Base-by-base conservation (phyloP, 2,888 invertebrate genomes). In the Thalpophila matura region DNA sequence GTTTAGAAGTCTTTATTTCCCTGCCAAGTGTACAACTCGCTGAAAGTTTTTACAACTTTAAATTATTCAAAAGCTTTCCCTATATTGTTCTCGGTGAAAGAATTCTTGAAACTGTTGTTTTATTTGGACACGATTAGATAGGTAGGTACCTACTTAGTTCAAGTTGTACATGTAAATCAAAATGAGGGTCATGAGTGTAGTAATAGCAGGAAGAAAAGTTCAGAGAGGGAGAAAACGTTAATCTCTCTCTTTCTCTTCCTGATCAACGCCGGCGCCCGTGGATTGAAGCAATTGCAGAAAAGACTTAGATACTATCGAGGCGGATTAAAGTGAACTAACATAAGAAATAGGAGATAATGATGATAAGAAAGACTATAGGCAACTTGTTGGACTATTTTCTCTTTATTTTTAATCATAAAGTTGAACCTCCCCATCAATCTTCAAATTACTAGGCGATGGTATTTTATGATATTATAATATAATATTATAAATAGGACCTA, bases 11-110 rank as follows among this genome's bases (percentile, higher is more conserved):
- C 51, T 56, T 69, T 55, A 47, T 56, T 69, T 56, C 20, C 27
- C n/a, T 46, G 55, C 51, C 62, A 62, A 71, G 43, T 69, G 50
- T 49, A 62, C 54, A 43, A 55, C 31, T 49, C 38, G 18, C 5
- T 43, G 47, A 51, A 56, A 75, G 55, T 61, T 69, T 74, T 51
- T 56, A 69, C 55, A 51, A 47, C 33, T 31, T 20, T 5, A 53
- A 53, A 69, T 71, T 69, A 56, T 71, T 75, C 70, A 56, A 40
- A 55, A 56, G 47, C 26, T 74, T 33, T 33, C 20, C 24, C 47
- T 50, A 12, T 24, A 47, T 51, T 43, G 35, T 51, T 46, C 26
- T 5, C 38, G 24, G n/a, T 1, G 29, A 37, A 46, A 24, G 6
- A n/a, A n/a, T n/a, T n/a, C n/a, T n/a, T 16, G 14, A 24, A 59